Evolutionary conservation across 2,113 vertebrate genomes (phyloP).

Genomic region (Onychostoma macrolepis): DNA sequence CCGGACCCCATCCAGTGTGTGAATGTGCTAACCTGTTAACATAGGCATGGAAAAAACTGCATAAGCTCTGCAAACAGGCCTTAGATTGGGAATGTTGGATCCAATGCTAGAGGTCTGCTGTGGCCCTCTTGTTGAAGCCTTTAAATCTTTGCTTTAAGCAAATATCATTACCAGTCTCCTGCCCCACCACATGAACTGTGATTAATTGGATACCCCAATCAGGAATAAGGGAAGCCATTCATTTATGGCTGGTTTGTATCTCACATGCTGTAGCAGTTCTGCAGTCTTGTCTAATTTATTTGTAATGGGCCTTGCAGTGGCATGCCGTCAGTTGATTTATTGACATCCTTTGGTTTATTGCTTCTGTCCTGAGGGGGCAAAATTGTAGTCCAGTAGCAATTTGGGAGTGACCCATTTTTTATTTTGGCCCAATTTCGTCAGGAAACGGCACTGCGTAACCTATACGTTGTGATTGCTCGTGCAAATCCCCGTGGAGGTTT

Average conservation of each 20-base stretch:
- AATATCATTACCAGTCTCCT: conserved; percentile 23
- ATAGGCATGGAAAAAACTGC: background rate
- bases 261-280: conserved; percentile 30
- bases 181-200: conserved; percentile 36
- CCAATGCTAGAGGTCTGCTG: background rate
- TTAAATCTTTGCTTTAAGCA: conserved; percentile 12
- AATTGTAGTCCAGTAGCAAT: conserved; percentile 38
- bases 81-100: background rate
- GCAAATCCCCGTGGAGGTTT: conserved; percentile 12
- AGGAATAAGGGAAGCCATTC: conserved; percentile 37
- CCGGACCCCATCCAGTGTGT: background rate
- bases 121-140: conserved; percentile 13
- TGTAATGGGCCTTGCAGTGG: conserved; percentile 23
- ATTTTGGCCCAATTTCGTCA: conserved; percentile 16
- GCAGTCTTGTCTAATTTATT: conserved; percentile 42
- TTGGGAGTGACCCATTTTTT: conserved; percentile 43
- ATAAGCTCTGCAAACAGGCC: background rate
- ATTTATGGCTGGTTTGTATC: conserved; percentile 29
- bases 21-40: background rate
- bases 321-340: conserved; percentile 46
- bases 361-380: conserved; percentile 28
- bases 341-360: conserved; percentile 44
- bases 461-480: conserved; percentile 39
- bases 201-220: conserved; percentile 35
- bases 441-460: conserved; percentile 35